Conservation (phyloP, 2,797 vertebrate species). For the Sus cebifrons region DNA sequence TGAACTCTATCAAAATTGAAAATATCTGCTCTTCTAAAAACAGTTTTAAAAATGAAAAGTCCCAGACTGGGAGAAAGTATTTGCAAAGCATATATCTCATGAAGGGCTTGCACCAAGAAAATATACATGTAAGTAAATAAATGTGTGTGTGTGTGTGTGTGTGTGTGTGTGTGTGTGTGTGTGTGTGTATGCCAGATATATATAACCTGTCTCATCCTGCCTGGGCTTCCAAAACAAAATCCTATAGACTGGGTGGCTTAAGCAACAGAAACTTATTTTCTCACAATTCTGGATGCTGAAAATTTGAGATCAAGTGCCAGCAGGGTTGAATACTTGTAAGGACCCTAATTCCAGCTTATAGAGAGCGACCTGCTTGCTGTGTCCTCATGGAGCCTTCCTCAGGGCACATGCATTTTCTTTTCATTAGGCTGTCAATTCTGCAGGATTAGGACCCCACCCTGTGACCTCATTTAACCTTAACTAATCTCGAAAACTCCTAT, state of each 20-base stretch:
- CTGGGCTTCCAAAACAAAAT: background rate
- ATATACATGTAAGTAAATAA: background rate
- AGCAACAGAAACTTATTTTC: background rate
- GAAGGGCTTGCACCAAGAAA: background rate
- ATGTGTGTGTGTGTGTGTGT: background rate
- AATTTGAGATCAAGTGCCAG: background rate
- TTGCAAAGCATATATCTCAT: slow-evolving; percentile 13
- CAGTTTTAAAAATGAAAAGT: background rate
- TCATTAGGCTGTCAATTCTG: background rate
- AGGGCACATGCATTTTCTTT: background rate
- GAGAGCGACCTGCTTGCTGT: background rate
- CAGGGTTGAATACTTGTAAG: background rate
- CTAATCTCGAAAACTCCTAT: background rate
- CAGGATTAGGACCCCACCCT: background rate
- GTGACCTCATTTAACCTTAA: background rate
- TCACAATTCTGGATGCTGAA: background rate
- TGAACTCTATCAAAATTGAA: slow-evolving; percentile 18
- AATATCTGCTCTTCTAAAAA: background rate
- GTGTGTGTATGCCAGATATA: background rate
- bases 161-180: background rate
- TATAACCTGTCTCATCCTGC: background rate
- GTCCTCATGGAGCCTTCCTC: background rate
- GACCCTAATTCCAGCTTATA: background rate
- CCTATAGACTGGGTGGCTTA: background rate
- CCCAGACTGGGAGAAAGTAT: background rate